phyloP scores from a whole-genome alignment of 2,113 vertebrate species.

The Leucoraja erinaceus region DNA sequence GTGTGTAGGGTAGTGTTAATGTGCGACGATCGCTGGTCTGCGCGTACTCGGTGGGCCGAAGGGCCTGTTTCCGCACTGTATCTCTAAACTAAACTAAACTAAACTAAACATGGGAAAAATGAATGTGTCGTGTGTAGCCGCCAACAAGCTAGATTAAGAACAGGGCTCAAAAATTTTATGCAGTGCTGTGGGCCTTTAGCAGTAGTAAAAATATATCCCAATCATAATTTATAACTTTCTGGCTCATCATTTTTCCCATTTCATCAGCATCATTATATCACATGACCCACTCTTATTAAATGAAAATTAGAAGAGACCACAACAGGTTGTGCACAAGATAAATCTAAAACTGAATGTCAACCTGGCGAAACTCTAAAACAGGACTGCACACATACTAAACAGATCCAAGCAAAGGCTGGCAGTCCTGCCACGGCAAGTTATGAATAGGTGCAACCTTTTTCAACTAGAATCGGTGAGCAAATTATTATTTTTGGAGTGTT shows the following conservation, averaged over 20 bases:
- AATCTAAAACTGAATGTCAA: neutral
- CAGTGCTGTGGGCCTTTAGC: neutral
- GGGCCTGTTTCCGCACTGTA: too few relatives aligned
- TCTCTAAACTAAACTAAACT: too few relatives aligned
- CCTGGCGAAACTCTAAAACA: neutral
- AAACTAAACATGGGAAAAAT: neutral
- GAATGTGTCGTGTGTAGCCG: neutral
- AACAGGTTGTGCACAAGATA: neutral
- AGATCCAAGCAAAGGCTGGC: neutral
- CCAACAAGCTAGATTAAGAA: neutral
- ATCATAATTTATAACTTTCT: neutral
- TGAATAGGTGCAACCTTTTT: neutral
- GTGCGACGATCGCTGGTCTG: too few relatives aligned
- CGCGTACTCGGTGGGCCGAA: too few relatives aligned
- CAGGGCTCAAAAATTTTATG: neutral
- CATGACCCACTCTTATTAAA: neutral
- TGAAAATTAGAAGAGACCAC: neutral
- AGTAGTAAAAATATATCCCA: neutral
- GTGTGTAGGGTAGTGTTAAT: too few relatives aligned
- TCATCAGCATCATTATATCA: neutral
- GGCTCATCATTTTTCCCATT: neutral
- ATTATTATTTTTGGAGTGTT: neutral
- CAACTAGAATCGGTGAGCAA: neutral
- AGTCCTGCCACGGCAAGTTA: neutral
- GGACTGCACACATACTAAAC: neutral